A percentile compares a stretch with the other conserved stretches of the same genome.
Conservation (phyloP, 2,888 invertebrate genomes). For the Diplazon laetatorius region DNA sequence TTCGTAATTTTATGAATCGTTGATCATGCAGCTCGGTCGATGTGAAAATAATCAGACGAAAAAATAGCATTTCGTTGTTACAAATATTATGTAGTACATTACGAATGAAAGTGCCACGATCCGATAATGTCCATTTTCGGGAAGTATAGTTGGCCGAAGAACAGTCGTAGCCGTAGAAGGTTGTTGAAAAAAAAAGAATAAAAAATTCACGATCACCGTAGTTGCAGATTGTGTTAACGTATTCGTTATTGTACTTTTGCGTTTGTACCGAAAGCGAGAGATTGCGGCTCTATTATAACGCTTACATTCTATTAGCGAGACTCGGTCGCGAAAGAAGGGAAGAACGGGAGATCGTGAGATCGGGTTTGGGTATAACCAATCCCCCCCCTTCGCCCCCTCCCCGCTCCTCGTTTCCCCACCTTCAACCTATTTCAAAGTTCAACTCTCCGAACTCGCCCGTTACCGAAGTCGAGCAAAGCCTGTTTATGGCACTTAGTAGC, state of each 20-base stretch:
- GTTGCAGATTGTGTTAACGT: slow-evolving; percentile 34
- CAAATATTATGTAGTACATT: neutral
- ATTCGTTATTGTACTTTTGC: slow-evolving; percentile 33
- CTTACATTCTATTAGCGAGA: slow-evolving; percentile 74
- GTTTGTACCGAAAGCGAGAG: no score
- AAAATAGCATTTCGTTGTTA: neutral
- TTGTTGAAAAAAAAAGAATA: neutral
- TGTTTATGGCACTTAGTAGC: slow-evolving; percentile 78
- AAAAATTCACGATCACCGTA: slow-evolving; percentile 20
- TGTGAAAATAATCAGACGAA: neutral
- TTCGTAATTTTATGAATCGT: no score
- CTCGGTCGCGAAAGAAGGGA: slow-evolving; percentile 48
- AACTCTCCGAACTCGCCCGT: slow-evolving; percentile 73
- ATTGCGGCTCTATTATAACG: slow-evolving; percentile 74
- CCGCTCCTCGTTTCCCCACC: no score
- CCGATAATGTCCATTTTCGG: neutral
- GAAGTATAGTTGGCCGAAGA: slow-evolving; percentile 4
- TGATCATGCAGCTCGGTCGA: neutral
- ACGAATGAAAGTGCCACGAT: neutral
- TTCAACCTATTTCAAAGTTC: slow-evolving; percentile 74
- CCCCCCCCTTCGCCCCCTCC: no score
- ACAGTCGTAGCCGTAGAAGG: slow-evolving; percentile 5
- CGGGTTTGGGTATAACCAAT: neutral
- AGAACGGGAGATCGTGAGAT: no score
- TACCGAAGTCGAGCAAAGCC: slow-evolving; percentile 73